phyloP scores from a whole-genome alignment of 2,113 vertebrate species.

The Bos javanicus region DNA sequence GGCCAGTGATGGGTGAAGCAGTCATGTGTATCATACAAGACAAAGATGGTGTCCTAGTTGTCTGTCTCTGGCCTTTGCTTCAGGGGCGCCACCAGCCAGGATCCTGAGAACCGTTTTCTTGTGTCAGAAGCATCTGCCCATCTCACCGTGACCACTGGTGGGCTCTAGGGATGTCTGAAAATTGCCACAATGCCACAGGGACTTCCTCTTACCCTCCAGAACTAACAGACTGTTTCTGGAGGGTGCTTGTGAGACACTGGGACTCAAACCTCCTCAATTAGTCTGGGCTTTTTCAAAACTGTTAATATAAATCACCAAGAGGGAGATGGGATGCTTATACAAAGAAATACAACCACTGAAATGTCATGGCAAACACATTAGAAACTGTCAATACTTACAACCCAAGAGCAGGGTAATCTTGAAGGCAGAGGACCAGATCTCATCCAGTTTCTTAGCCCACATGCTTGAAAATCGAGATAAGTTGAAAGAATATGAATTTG shows the following conservation, averaged over 20 bases:
- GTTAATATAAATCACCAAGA: neutral
- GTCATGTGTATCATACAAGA: neutral
- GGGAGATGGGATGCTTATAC: neutral
- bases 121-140: neutral
- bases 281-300: neutral
- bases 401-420: constrained; percentile 74
- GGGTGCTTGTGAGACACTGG: neutral
- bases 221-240: neutral
- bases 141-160: neutral
- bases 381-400: constrained; percentile 39
- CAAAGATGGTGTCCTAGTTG: neutral
- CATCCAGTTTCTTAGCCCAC: constrained; percentile 79
- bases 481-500: constrained; percentile 74
- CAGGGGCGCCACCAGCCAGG: neutral
- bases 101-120: neutral
- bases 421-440: constrained; percentile 75
- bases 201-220: neutral
- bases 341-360: neutral
- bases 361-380: neutral
- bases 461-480: constrained; percentile 80
- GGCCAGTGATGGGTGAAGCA: neutral
- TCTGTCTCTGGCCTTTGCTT: neutral
- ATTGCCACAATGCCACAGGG: neutral
- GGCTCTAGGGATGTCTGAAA: neutral
- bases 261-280: neutral